phyloP scores from a whole-genome alignment of 2,797 vertebrate genomes.

The Parauchenoglanis punctatus region DNA sequence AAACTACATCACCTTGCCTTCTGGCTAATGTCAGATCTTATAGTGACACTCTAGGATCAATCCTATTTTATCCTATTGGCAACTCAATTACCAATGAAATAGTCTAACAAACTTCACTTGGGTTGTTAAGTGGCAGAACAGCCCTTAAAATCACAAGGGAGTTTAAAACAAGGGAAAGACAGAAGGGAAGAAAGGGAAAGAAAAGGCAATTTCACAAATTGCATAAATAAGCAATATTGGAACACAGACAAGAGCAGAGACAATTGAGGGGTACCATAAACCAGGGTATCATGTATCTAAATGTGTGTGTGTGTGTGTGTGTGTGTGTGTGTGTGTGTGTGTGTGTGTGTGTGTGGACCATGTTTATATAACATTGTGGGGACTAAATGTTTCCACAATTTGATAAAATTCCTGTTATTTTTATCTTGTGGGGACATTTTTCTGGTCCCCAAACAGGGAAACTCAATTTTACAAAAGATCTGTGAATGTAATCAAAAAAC shows the following conservation, averaged over 20 bases:
- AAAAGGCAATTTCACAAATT: not conserved
- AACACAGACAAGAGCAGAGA: conserved; percentile 4
- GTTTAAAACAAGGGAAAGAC: not conserved
- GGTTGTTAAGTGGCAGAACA: not conserved
- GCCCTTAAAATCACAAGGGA: not conserved
- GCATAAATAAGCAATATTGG: not conserved
- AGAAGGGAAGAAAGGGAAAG: not conserved
- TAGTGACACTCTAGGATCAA: not conserved
- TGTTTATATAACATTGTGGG: too few species aligned
- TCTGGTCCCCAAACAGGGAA: too few species aligned
- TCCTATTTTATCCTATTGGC: not conserved
- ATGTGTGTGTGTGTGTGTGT: not conserved
- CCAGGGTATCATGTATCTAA: not conserved
- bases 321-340: not conserved
- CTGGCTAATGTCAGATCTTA: not conserved
- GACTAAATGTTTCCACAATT: too few species aligned
- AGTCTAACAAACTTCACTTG: not conserved
- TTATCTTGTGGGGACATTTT: too few species aligned
- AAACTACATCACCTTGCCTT: not conserved
- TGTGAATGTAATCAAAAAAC: too few species aligned
- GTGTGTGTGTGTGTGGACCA: not conserved
- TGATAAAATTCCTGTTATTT: too few species aligned
- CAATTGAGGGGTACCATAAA: not conserved
- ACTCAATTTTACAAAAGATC: too few species aligned
- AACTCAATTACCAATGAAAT: not conserved